Conservation (phyloP, 2,888 invertebrate genomes). For the Coenonympha arcania region DNA sequence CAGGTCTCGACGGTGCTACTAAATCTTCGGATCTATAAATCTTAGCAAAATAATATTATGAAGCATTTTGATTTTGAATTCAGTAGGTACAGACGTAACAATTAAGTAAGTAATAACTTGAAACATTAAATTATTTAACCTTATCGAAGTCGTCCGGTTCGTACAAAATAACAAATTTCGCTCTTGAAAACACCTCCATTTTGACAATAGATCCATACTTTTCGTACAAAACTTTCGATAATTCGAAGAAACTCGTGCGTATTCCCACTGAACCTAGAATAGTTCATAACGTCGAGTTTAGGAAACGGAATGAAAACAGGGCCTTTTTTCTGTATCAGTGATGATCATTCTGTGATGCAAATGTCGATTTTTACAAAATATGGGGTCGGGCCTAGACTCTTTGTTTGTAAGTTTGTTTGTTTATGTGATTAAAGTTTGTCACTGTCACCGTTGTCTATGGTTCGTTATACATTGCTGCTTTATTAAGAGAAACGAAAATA, state of each 20-base stretch:
- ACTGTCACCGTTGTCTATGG: no score
- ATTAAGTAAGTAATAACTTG: neutral
- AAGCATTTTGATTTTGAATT: neutral
- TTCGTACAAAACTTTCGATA: constrained; percentile 39
- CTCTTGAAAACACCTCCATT: constrained; percentile 46
- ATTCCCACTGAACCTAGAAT: constrained; percentile 49
- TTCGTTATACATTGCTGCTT: no score
- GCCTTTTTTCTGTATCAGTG: no score
- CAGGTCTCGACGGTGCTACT: constrained; percentile 52
- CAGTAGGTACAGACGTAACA: neutral
- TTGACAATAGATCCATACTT: constrained; percentile 55
- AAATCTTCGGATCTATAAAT: constrained; percentile 60
- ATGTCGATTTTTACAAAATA: no score
- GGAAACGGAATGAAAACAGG: no score
- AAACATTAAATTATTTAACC: no score
- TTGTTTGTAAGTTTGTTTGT: no score
- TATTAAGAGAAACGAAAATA: no score
- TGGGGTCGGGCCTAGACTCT: no score
- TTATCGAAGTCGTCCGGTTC: constrained; percentile 52
- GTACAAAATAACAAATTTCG: constrained; percentile 49
- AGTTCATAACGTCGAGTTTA: no score
- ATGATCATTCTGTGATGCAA: no score
- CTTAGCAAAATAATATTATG: constrained; percentile 31
- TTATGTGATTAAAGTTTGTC: no score
- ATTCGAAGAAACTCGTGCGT: constrained; percentile 39